Conservation (phyloP, 2,113 vertebrate species). For the Vidua macroura region DNA sequence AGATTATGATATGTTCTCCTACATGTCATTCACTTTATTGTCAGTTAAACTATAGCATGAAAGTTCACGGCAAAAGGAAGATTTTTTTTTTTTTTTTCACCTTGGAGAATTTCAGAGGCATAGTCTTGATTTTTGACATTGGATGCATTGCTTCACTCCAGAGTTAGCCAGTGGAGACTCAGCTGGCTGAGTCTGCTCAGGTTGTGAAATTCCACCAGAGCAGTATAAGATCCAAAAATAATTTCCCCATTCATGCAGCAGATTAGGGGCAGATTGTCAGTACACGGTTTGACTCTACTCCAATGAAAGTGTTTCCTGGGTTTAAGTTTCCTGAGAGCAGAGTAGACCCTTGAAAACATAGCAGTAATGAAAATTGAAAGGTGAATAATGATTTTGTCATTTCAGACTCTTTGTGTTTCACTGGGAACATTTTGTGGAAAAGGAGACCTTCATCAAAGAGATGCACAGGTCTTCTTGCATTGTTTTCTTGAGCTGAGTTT, state of each 20-base stretch:
- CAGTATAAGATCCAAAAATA: neutral
- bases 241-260: neutral
- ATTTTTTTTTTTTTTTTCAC: neutral
- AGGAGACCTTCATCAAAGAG: neutral
- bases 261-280: neutral
- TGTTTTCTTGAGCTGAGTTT: conserved; percentile 12
- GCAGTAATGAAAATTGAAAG: neutral
- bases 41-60: neutral
- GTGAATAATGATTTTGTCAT: neutral
- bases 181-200: neutral
- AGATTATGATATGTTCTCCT: neutral
- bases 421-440: neutral
- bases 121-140: neutral
- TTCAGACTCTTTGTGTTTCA: neutral
- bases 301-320: neutral
- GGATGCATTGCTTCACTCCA: neutral
- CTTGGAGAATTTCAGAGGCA: neutral
- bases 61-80: neutral
- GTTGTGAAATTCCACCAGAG: neutral
- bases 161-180: neutral
- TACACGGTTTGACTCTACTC: neutral
- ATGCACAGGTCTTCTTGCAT: neutral
- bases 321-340: neutral
- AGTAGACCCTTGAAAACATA: neutral
- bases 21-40: neutral